phyloP scores from a whole-genome alignment of 2,113 vertebrate genomes.

The Notothenia rossii region DNA sequence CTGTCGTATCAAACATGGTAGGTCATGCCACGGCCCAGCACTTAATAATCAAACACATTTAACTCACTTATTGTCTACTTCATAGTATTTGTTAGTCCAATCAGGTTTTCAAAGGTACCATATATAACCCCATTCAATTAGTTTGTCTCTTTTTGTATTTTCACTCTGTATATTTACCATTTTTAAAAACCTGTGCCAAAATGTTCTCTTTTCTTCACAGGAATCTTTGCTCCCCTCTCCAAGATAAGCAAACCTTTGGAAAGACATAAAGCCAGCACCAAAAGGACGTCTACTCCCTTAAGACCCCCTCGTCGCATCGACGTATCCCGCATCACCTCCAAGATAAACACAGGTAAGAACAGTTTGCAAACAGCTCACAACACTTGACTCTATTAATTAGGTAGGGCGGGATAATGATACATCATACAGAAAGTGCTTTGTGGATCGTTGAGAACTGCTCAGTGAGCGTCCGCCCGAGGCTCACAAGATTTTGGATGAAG shows the following conservation, averaged over 20 bases:
- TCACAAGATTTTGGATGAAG: background rate
- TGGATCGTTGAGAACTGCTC: background rate
- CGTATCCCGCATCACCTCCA: slow-evolving; percentile 87
- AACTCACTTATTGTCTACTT: background rate
- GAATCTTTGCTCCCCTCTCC: slow-evolving; percentile 97
- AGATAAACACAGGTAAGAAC: slow-evolving; percentile 89
- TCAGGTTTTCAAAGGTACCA: slow-evolving; percentile 17
- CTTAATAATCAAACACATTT: background rate
- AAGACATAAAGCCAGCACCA: slow-evolving; percentile 79
- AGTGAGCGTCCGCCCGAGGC: background rate
- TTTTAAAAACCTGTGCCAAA: background rate
- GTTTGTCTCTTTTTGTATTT: background rate
- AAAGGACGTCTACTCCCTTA: slow-evolving; percentile 63
- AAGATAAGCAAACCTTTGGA: slow-evolving; percentile 93
- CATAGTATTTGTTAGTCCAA: background rate
- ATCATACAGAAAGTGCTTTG: too few relatives aligned
- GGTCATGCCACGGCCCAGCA: slow-evolving; percentile 56
- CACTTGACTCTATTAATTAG: background rate
- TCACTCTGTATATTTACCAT: background rate
- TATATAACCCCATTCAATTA: background rate
- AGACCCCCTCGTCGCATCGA: slow-evolving; percentile 86
- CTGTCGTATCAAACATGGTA: slow-evolving; percentile 90
- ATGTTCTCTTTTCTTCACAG: slow-evolving; percentile 66
- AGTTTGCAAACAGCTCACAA: background rate
- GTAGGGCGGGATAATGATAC: background rate